Evolutionary conservation across 2,113 vertebrate genomes (phyloP), one percentile per base, ranked within the genome.

Genomic region (Lophura nycthemera): DNA sequence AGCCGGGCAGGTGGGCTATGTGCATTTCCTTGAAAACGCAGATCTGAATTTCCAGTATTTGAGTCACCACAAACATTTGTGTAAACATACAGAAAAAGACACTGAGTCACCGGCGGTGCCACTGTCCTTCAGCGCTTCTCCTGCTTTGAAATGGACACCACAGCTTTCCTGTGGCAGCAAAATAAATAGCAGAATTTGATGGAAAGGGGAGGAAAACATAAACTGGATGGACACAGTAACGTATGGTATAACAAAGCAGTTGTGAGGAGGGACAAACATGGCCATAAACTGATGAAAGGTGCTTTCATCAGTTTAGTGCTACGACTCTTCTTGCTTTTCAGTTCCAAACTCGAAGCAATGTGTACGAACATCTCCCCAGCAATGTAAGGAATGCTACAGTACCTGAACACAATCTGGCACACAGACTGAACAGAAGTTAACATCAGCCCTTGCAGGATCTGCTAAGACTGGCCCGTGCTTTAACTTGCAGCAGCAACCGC

Each of bases 341-440:
- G n/a, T 75, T 85, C 70, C 61, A 64, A 94, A 86, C 25, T 38
- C 87, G 74, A 80, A 91, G 32, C 17, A 74, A 32, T 80, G 85
- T 66, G 27, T 71, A 56, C 5, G 32, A 73, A 78, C 57, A 80
- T 71, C 73, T 42, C 45, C 67, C 52, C 67, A 92, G 82, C 95
- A 95, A 95, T 86, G 60, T 34, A 32, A 95, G 75, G 96, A 97
- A 97, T 95, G 95, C 69, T 80, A 85, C 87, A 93, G 59, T 57
- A 95, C 89, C 79, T 95, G 95, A 91, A 85, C 67, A 64, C 40
- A 73, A 82, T 67, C 82, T 92, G 87, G 82, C 82, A 80, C 74
- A 71, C 42, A 43, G 54, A 82, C 71, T 84, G 60, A 86, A 81
- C 34, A 69, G 48, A 75, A 93, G n/a, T 65, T 92, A 91, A 73